A percentile compares a stretch with the other conserved stretches of the same genome.
phyloP scores from a whole-genome alignment of 2,797 vertebrate genomes.

The Molossus molossus region DNA sequence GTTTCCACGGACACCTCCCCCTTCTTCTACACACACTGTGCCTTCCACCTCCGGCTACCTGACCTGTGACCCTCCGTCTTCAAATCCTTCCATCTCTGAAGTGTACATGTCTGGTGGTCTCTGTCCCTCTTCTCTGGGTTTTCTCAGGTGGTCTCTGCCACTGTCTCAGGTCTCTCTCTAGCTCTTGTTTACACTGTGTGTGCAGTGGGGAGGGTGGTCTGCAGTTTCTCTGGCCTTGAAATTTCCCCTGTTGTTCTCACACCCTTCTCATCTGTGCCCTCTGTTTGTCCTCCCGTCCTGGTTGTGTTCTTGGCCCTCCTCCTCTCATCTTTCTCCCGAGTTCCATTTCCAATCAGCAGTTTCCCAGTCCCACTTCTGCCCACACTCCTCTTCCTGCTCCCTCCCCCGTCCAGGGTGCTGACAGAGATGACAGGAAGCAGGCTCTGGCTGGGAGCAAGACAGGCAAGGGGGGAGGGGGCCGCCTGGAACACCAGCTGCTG shows the following conservation, averaged over 20 bases:
- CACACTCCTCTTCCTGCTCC: constrained; percentile 41
- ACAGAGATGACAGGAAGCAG: constrained; percentile 85
- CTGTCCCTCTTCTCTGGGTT: not conserved
- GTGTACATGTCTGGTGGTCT: not conserved
- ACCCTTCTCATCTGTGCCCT: not conserved
- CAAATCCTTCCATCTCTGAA: not conserved
- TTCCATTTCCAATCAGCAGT: not conserved
- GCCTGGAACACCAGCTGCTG: constrained; percentile 80
- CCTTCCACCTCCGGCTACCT: not conserved
- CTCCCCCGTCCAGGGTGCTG: constrained; percentile 75
- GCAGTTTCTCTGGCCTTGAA: not conserved
- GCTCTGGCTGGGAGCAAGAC: constrained; percentile 53
- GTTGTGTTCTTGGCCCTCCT: not conserved
- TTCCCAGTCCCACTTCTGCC: not conserved
- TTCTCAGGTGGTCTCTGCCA: not conserved
- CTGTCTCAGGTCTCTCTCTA: not conserved
- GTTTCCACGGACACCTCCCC: not conserved
- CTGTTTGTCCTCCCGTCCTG: too few relatives aligned
- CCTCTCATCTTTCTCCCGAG: not conserved
- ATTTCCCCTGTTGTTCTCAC: not conserved
- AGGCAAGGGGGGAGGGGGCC: constrained; percentile 38
- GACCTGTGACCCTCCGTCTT: not conserved
- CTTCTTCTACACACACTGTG: not conserved
- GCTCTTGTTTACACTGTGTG: not conserved
- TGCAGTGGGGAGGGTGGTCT: rapidly evolving